Conservation (phyloP, 2,797 vertebrate species). For the Rhinogobio ventralis region DNA sequence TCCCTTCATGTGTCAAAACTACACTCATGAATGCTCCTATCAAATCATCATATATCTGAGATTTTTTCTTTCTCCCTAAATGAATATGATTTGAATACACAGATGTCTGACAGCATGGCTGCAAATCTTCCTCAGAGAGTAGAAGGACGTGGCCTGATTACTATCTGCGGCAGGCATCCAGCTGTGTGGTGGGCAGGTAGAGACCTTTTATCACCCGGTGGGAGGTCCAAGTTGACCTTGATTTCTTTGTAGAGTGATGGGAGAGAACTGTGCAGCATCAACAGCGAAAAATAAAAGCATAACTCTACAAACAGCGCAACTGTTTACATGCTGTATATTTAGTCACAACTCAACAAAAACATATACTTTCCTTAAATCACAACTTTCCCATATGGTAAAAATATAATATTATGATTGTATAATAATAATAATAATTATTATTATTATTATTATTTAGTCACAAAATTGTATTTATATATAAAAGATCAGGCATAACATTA, state of each 20-base stretch:
- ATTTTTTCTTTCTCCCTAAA: conserved; percentile 20
- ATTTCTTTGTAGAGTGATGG: conserved; percentile 51
- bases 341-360: conserved; percentile 59
- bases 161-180: conserved; percentile 39
- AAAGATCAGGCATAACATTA: too few relatives aligned
- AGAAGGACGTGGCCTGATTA: conserved; percentile 53
- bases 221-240: conserved; percentile 62
- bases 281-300: conserved; percentile 44
- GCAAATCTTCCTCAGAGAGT: conserved; percentile 38
- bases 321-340: conserved; percentile 73
- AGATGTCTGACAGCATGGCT: conserved; percentile 47
- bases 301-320: background rate
- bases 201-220: conserved; percentile 57
- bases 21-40: conserved; percentile 42
- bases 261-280: conserved; percentile 28
- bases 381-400: conserved; percentile 49
- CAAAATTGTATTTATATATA: too few relatives aligned
- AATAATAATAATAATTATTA: too few relatives aligned
- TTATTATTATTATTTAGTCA: too few relatives aligned
- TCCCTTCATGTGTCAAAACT: conserved; percentile 49
- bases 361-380: background rate
- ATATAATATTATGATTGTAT: background rate
- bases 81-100: conserved; percentile 52
- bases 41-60: conserved; percentile 26
- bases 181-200: conserved; percentile 56